A percentile compares a stretch with the other conserved stretches of the same genome.
phyloP scores from a whole-genome alignment of 2,113 vertebrate genomes.

The Gambusia affinis region DNA sequence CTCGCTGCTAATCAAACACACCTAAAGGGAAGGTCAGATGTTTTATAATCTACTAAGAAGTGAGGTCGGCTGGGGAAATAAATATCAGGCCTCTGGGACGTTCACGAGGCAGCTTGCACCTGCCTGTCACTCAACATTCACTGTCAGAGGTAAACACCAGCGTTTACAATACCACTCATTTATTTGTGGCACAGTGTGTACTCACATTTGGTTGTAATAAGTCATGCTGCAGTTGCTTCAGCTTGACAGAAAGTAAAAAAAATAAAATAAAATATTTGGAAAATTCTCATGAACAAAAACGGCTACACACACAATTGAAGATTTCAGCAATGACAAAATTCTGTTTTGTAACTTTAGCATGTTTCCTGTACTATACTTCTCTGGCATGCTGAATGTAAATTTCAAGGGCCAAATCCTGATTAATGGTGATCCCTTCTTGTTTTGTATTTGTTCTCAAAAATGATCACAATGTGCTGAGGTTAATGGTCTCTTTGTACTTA shows the following conservation, averaged over 20 bases:
- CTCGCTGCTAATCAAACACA: constrained; percentile 54
- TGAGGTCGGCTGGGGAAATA: constrained; percentile 32
- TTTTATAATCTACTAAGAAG: constrained; percentile 53
- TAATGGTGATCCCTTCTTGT: too few relatives aligned
- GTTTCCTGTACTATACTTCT: too few relatives aligned
- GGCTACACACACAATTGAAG: not conserved
- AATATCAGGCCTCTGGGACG: constrained; percentile 8
- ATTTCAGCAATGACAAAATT: not conserved
- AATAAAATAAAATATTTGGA: not conserved
- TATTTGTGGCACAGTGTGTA: not conserved
- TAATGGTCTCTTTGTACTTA: too few relatives aligned
- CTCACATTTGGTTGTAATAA: not conserved
- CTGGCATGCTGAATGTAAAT: too few relatives aligned
- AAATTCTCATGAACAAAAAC: not conserved
- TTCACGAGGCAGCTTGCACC: constrained; percentile 36
- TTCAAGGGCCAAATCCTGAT: too few relatives aligned
- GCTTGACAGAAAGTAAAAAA: not conserved
- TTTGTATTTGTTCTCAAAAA: too few relatives aligned
- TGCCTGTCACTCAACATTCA: constrained; percentile 52
- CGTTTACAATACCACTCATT: not conserved
- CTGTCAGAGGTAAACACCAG: constrained; percentile 24
- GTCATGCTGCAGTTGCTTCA: not conserved
- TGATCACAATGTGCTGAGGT: too few relatives aligned
- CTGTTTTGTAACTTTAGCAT: not conserved
- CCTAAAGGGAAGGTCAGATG: constrained; percentile 56